Evolutionary conservation across 2,888 invertebrate genomes (phyloP), one percentile per base, ranked within the genome.

Genomic region (Macropis europaea): DNA sequence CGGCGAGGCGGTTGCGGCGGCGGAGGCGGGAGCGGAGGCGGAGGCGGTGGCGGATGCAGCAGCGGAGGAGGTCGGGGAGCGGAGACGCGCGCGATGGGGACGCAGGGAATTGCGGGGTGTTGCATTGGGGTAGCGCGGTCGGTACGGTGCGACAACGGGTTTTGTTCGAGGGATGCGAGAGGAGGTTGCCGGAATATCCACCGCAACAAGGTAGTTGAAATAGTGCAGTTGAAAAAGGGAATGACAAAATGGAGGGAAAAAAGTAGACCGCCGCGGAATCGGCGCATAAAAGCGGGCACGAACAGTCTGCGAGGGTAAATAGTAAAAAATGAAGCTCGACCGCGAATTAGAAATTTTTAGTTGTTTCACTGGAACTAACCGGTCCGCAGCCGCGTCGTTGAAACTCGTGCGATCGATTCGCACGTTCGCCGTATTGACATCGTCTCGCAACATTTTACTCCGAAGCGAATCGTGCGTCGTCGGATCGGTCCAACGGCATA

Each of bases 171-270:
- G 71, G 62, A 57, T 34, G 72, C 57, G 48, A 30, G 48, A 45
- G 60, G 52, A 40, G 77, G 64, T 47, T 47, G 71, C 59, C 54
- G 72, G 56, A 63, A 79, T 67, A 79, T 77, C 67, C 72, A 67
- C 53, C 72, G 76, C 66, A 77, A 77, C 76, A 76, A 79, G 79
- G 71, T n/a, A n/a, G n/a, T n/a, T n/a, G n/a, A n/a, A n/a, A n/a
- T n/a, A n/a, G n/a, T 47, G 60, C 76, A 45, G 63, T 54, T 45
- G 54, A 56, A 52, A 63, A 42, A 69, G 53, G 45, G 64, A 64
- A 75, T 67, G 69, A 53, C 45, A 59, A 69, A 67, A 69, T 52
- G 57, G 43, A 36, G 52, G 3, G 30, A 52, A 56, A 72, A 52
- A 60, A 52, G 26, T 71, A 30, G 50, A 40, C 63, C n/a, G 57